Conservation (phyloP, 2,888 invertebrate genomes). For the Polyommatus iphigenia region DNA sequence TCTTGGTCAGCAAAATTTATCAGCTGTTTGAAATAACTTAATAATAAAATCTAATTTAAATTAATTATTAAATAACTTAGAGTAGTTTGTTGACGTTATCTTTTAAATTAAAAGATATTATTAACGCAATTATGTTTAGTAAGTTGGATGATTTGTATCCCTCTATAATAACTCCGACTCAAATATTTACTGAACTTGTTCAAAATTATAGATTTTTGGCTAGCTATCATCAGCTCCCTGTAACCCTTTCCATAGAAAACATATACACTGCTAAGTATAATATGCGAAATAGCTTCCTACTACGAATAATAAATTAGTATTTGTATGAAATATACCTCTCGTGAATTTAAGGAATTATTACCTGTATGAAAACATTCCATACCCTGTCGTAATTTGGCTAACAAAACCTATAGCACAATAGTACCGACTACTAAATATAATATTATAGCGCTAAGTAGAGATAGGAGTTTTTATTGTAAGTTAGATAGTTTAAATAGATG, state of each 20-base stretch:
- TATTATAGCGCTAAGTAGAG: slow-evolving; percentile 36
- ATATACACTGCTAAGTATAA: slow-evolving; percentile 36
- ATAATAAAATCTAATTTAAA: slow-evolving; percentile 33
- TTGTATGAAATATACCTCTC: slow-evolving; percentile 14
- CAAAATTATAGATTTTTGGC: too few relatives aligned
- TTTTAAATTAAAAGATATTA: slow-evolving; percentile 38
- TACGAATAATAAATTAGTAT: slow-evolving; percentile 35
- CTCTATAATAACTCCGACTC: slow-evolving; percentile 35
- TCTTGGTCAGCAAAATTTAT: neutral
- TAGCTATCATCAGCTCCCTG: slow-evolving; percentile 34
- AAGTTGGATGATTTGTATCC: slow-evolving; percentile 35
- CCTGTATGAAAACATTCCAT: slow-evolving; percentile 33
- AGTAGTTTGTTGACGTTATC: slow-evolving; percentile 25
- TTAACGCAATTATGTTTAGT: slow-evolving; percentile 27
- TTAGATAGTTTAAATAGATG: slow-evolving; percentile 34
- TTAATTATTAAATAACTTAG: neutral
- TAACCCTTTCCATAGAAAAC: slow-evolving; percentile 34
- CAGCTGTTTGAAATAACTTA: neutral
- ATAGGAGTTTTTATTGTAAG: slow-evolving; percentile 34
- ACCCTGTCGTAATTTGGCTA: slow-evolving; percentile 26
- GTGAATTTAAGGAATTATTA: slow-evolving; percentile 27
- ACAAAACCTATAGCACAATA: slow-evolving; percentile 33
- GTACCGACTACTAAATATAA: slow-evolving; percentile 36
- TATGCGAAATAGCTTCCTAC: slow-evolving; percentile 33
- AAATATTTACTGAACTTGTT: slow-evolving; percentile 36